These are phyloP conservation scores for Cololabis saira DNA, from an alignment of 2,113 vertebrate genomes.

Conservation along the genomic window DNA sequence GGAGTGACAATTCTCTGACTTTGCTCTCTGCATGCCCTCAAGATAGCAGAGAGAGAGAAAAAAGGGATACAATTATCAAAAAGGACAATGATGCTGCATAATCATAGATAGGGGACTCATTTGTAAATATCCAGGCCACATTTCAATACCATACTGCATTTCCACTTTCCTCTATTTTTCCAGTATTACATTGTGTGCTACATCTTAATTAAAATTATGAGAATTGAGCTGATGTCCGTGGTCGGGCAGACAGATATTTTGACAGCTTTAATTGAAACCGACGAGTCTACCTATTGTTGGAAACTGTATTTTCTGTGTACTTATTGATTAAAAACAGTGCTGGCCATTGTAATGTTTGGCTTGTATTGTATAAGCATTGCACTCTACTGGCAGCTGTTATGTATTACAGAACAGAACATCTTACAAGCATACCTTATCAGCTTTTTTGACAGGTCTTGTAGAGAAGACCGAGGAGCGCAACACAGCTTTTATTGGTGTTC, in stretches of 20 bases:
- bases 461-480: too few relatives aligned
- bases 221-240: background rate
- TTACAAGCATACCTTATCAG: constrained; percentile 19
- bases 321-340: background rate
- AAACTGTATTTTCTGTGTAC: too few relatives aligned
- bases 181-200: constrained; percentile 2
- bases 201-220: constrained; percentile 4
- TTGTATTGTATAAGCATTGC: constrained; percentile 61
- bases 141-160: constrained; percentile 1
- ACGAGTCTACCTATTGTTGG: background rate
- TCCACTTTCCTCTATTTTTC: background rate
- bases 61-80: constrained; percentile 42
- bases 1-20: constrained; percentile 41
- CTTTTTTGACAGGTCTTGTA: constrained; percentile 21
- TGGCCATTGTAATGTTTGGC: background rate
- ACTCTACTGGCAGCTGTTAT: constrained; percentile 68
- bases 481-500: too few relatives aligned
- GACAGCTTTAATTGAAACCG: background rate
- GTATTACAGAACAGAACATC: constrained; percentile 43
- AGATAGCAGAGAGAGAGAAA: constrained; percentile 28
- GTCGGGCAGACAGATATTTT: constrained; percentile 1
- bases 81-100: constrained; percentile 40
- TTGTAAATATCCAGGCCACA: constrained; percentile 10
- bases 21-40: constrained; percentile 52
- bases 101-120: constrained; percentile 25